phyloP scores from a whole-genome alignment of 2,888 invertebrate species.

The Syrista parreyssii region DNA sequence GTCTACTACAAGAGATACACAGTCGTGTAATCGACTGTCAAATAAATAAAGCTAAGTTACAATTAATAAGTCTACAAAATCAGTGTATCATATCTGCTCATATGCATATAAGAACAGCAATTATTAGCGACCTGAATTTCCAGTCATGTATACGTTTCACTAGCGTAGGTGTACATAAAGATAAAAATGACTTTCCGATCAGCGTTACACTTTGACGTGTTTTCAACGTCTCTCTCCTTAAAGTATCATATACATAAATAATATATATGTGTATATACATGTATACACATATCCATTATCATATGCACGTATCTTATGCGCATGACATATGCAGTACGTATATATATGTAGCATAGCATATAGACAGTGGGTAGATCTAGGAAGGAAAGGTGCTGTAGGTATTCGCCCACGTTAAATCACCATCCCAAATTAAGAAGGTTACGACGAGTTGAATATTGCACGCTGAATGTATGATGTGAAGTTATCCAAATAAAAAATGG shows the following conservation, averaged over 20 bases:
- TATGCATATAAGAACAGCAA: background rate
- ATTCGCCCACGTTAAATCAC: slow-evolving; percentile 5
- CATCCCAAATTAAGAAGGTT: slow-evolving; percentile 2
- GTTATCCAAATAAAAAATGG: background rate
- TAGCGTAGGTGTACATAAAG: background rate
- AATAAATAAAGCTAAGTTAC: background rate
- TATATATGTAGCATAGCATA: background rate
- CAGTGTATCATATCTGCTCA: background rate
- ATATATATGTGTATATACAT: background rate
- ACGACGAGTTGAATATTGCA: background rate
- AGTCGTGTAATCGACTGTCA: background rate
- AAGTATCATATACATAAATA: background rate
- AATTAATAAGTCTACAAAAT: background rate
- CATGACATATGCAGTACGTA: background rate
- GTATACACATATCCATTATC: background rate
- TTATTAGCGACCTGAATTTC: background rate
- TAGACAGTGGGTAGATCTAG: slow-evolving; percentile 2
- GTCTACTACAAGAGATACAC: background rate
- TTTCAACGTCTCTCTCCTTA: background rate
- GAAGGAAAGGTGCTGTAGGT: slow-evolving; percentile 1
- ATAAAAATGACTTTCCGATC: background rate
- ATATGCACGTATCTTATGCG: background rate
- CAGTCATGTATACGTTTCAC: background rate
- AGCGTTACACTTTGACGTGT: background rate
- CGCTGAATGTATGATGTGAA: background rate